phyloP scores from a whole-genome alignment of 2,888 invertebrate species.

The Agrilus cyanescens region DNA sequence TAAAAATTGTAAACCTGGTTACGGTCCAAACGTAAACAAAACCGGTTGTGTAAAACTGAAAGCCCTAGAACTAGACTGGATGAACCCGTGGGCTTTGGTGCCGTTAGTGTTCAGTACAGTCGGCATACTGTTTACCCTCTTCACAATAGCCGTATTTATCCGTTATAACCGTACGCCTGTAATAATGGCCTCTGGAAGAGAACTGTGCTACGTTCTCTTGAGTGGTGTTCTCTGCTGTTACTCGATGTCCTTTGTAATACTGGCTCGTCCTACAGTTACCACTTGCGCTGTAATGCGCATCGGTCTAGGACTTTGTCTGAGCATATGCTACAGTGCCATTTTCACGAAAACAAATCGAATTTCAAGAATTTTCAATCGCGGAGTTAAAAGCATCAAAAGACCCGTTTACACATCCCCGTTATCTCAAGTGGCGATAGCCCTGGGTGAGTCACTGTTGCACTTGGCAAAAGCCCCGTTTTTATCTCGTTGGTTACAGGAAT shows the following conservation, averaged over 20 bases:
- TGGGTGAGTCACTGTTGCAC: conserved; percentile 35
- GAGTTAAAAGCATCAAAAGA: conserved; percentile 56
- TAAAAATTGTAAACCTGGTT: conserved; percentile 42
- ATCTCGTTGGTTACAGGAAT: conserved; percentile 34
- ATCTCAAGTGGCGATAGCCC: conserved; percentile 61
- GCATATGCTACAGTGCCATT: conserved; percentile 63
- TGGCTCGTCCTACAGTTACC: conserved; percentile 51
- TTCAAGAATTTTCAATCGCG: conserved; percentile 59
- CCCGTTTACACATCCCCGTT: conserved; percentile 65
- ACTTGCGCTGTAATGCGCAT: conserved; percentile 54
- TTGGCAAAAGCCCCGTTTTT: no score
- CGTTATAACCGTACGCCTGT: conserved; percentile 39
- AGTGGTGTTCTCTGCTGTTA: conserved; percentile 59
- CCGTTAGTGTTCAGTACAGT: conserved; percentile 48
- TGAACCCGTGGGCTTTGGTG: conserved; percentile 53
- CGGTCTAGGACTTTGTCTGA: conserved; percentile 59
- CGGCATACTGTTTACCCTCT: conserved; percentile 48
- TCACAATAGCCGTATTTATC: conserved; percentile 53
- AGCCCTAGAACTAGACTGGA: conserved; percentile 48
- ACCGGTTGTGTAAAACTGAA: conserved; percentile 44
- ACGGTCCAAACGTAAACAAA: conserved; percentile 38
- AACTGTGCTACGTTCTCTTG: conserved; percentile 65
- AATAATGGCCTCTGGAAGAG: conserved; percentile 67
- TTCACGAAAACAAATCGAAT: conserved; percentile 66
- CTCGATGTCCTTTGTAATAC: conserved; percentile 56